Evolutionary conservation across 1,140 invertebrate genomes (phyloP).

Genomic region (Caenorhabditis remanei): DNA sequence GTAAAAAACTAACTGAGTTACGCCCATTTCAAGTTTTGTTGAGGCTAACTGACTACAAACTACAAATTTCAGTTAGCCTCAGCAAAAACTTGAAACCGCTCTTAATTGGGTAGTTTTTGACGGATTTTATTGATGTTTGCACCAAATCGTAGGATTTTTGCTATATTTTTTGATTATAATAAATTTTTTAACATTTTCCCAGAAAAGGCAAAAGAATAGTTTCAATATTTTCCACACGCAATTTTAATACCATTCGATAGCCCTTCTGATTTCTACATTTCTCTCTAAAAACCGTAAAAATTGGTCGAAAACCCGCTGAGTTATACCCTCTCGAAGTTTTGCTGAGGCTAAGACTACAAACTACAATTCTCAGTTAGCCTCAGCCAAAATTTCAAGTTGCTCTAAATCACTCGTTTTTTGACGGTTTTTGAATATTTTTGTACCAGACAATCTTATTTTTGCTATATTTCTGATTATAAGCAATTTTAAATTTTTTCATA

Average conservation of each 20-base stretch:
- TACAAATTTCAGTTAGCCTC: not conserved
- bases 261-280: not conserved
- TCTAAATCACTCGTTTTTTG: not conserved
- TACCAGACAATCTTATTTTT: not conserved
- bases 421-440: not conserved
- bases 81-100: not conserved
- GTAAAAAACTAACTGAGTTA: too few relatives aligned
- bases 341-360: not conserved
- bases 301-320: not conserved
- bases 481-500: not conserved
- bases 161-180: too few relatives aligned
- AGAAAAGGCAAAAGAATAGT: too few relatives aligned
- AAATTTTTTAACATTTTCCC: too few relatives aligned
- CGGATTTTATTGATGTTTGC: not conserved
- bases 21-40: not conserved
- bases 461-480: not conserved
- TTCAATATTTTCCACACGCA: too few relatives aligned
- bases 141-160: too few relatives aligned
- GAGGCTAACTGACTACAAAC: constrained; percentile 25
- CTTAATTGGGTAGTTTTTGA: not conserved
- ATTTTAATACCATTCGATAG: too few relatives aligned
- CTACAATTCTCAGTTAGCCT: not conserved
- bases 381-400: not conserved
- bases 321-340: not conserved
- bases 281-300: not conserved